Evolutionary conservation across 2,888 invertebrate genomes (phyloP), one percentile per base, ranked within the genome.

Genomic region (Bibio marci): DNA sequence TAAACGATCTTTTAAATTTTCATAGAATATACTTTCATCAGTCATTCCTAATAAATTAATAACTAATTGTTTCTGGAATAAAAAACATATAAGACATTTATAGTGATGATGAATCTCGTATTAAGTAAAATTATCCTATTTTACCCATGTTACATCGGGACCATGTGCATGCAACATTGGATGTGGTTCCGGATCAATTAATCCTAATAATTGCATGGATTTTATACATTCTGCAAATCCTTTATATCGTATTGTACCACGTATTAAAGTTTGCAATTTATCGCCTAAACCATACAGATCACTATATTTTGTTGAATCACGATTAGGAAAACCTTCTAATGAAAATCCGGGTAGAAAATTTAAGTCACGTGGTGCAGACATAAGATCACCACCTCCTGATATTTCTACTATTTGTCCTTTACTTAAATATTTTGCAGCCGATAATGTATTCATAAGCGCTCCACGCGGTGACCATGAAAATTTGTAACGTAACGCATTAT

Each of bases 391-490:
- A 4, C 91, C 91, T 19, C 80, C 77, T 2, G 80, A 70, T 12
- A 97, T 82, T 57, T 95, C 87, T 0, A 94, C 80, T 32, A 86
- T 72, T 69, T 87, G 73, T 50, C 83, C 86, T 56, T 77, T 73
- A 47, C 76, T 72, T 12, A 86, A 65, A 57, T 85, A 97, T 62
- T 80, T 87, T 6, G 98, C 97, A 3, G 80, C 76, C 10, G 86
- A 79, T 31, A 94, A 66, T 0, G 92, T 87, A 51, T 94, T 97
- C 11, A 90, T 66, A 2, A 98, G 65, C 1, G 90, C 94, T 7
- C 90, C 94, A 30, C 86, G 72, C 1, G 98, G 98, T 38, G 86
- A 92, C 98, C 98, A 98, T 12, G 91, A 94, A 62, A 91, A 92
- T 56, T 91, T 91, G 60, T 91, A 91, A 26, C 88, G 65, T 25